phyloP scores from a whole-genome alignment of 2,888 invertebrate genomes.

The Leptinotarsa tumamoca region DNA sequence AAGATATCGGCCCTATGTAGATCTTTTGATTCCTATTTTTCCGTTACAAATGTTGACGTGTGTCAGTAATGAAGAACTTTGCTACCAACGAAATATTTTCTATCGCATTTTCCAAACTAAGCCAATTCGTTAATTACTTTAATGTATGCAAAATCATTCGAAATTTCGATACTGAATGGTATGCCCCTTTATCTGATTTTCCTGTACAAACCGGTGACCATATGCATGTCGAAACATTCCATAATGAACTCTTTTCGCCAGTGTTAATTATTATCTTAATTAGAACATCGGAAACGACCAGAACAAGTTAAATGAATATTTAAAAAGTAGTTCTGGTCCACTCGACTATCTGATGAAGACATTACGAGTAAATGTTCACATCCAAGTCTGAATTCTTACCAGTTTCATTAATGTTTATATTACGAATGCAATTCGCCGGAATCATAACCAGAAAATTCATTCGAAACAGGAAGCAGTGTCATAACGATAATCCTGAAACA shows the following conservation, averaged over 20 bases:
- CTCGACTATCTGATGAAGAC: neutral
- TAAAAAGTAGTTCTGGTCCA: constrained; percentile 11
- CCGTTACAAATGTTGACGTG: too few relatives aligned
- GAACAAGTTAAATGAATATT: neutral
- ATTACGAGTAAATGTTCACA: neutral
- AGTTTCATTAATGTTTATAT: constrained; percentile 1
- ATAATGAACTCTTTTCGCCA: neutral
- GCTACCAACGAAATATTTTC: too few relatives aligned
- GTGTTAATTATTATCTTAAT: constrained; percentile 5
- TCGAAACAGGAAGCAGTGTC: neutral
- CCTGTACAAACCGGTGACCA: neutral
- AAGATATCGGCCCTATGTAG: too few relatives aligned
- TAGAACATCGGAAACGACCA: neutral
- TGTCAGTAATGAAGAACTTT: too few relatives aligned
- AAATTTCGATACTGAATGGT: too few relatives aligned
- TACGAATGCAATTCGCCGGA: neutral
- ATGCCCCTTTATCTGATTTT: too few relatives aligned
- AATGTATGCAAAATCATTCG: too few relatives aligned
- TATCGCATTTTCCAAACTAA: too few relatives aligned
- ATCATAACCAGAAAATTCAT: constrained; percentile 4
- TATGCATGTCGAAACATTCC: neutral
- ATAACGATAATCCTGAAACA: constrained; percentile 17
- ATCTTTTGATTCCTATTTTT: too few relatives aligned
- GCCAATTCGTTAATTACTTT: too few relatives aligned
- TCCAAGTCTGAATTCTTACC: neutral